Evolutionary conservation across 2,797 vertebrate genomes (phyloP).

Genomic region (Xenentodon cancila): DNA sequence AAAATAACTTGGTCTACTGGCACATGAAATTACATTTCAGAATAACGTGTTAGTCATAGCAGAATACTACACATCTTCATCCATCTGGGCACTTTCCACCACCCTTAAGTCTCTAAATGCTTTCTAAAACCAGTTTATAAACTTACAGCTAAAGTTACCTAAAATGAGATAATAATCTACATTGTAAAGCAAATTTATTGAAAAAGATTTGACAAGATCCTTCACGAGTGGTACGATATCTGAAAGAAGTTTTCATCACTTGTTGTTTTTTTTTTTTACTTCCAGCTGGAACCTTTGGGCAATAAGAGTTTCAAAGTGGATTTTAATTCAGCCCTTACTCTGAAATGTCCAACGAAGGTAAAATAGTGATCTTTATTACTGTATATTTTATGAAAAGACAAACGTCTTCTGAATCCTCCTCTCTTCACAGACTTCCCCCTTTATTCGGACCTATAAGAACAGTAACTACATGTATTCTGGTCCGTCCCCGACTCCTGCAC

Average conservation of each 20-base stretch:
- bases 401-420: background rate
- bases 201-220: no score
- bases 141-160: no score
- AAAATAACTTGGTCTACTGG: no score
- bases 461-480: conserved; percentile 80
- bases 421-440: conserved; percentile 77
- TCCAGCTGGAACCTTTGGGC: conserved; percentile 87
- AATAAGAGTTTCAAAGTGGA: conserved; percentile 79
- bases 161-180: no score
- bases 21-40: no score
- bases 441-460: conserved; percentile 85
- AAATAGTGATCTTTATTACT: background rate
- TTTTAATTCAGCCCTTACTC: conserved; percentile 50
- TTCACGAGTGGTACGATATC: no score
- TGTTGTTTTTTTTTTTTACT: conserved; percentile 38
- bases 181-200: no score
- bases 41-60: no score
- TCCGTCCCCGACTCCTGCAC: conserved; percentile 69
- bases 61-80: no score
- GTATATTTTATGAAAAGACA: background rate
- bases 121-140: no score
- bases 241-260: background rate
- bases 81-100: no score
- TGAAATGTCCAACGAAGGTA: conserved; percentile 89
- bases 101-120: no score